Evolutionary conservation across 92 coral and sea anemone genomes (phyloP).

Genomic region (Porites rus): DNA sequence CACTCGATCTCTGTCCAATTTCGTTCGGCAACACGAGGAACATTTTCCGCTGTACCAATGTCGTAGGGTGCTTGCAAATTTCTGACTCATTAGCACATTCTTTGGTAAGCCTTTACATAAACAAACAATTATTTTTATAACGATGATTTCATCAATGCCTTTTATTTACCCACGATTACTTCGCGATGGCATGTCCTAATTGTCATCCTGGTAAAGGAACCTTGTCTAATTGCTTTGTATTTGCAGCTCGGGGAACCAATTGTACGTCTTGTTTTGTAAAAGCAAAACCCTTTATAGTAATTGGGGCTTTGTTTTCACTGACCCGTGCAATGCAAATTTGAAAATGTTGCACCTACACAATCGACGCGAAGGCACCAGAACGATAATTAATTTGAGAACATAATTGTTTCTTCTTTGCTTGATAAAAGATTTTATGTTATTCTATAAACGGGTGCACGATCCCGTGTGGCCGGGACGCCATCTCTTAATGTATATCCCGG

Average conservation of each 20-base stretch:
- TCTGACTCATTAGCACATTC: neutral
- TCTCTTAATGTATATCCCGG: neutral
- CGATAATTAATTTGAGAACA: neutral
- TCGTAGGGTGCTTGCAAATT: conserved; percentile 2
- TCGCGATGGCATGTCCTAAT: conserved; percentile 27
- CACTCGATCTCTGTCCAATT: neutral
- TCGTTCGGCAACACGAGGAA: neutral
- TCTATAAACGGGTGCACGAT: neutral
- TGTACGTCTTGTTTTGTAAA: conserved; percentile 18
- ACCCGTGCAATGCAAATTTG: conserved; percentile 51
- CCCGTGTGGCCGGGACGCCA: neutral
- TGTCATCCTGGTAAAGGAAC: neutral
- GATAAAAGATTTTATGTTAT: neutral
- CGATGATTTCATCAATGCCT: conserved; percentile 23
- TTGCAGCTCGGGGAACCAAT: conserved; percentile 25
- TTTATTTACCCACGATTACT: conserved; percentile 21
- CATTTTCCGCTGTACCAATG: neutral
- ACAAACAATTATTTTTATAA: conserved; percentile 23
- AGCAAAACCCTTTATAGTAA: neutral
- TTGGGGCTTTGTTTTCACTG: conserved; percentile 25
- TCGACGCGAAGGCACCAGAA: conserved; percentile 8
- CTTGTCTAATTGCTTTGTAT: conserved; percentile 26
- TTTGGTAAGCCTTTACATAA: conserved; percentile 27
- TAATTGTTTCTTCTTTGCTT: neutral
- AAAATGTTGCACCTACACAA: neutral